These are phyloP conservation scores for Anagyrus pseudococci DNA, from an alignment of 2,888 invertebrate genomes.

Conservation along the genomic window DNA sequence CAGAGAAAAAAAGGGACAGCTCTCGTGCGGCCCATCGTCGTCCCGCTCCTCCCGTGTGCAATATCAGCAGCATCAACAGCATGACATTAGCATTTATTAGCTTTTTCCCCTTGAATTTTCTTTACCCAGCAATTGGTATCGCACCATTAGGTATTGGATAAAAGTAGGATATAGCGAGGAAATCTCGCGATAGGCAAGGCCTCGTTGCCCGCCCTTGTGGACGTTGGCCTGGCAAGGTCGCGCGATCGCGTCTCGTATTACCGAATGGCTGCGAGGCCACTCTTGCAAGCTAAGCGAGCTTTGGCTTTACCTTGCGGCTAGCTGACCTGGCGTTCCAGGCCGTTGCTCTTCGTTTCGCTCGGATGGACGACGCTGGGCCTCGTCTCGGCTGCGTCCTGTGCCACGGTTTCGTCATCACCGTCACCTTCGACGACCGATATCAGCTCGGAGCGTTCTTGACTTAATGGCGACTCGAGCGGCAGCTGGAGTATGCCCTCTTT, in stretches of 20 bases:
- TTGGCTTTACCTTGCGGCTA: slow-evolving; percentile 62
- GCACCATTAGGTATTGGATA: background rate
- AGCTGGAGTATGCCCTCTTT: slow-evolving; percentile 52
- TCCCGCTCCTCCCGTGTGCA: background rate
- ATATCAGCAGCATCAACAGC: background rate
- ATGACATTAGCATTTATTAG: background rate
- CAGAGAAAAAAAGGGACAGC: slow-evolving; percentile 12
- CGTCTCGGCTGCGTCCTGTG: slow-evolving; percentile 43
- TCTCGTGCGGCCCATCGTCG: background rate
- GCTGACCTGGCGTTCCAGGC: slow-evolving; percentile 54
- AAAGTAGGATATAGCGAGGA: background rate
- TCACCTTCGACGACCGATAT: slow-evolving; percentile 34
- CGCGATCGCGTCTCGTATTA: slow-evolving; percentile 44
- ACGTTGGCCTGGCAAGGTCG: background rate
- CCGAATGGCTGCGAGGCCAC: slow-evolving; percentile 55
- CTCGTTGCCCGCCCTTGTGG: too few species aligned
- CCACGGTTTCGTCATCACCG: slow-evolving; percentile 22
- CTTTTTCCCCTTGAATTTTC: too few species aligned
- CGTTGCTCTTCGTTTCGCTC: slow-evolving; percentile 56
- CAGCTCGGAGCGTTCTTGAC: slow-evolving; percentile 5
- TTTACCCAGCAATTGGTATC: too few species aligned
- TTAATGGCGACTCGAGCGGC: slow-evolving; percentile 15
- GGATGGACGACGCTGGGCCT: slow-evolving; percentile 47
- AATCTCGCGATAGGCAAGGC: background rate
- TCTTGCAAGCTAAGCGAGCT: slow-evolving; percentile 53